Conservation (phyloP, 1,140 invertebrate genomes). For the Asbolus verrucosus region DNA sequence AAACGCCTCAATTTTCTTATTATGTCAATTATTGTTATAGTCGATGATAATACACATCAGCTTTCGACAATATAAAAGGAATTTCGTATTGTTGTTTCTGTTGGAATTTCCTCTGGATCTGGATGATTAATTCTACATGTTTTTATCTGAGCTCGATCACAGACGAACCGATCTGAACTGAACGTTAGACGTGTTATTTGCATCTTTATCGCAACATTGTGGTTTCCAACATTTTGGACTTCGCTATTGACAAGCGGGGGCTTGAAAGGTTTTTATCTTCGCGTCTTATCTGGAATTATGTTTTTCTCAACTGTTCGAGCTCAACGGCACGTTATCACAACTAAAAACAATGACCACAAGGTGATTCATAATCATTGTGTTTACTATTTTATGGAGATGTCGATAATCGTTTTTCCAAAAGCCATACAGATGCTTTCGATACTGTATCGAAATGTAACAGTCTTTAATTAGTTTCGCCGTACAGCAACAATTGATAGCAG, state of each 20-base stretch:
- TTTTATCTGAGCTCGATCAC: background rate
- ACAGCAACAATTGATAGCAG: too few relatives aligned
- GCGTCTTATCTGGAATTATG: background rate
- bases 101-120: background rate
- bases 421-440: too few relatives aligned
- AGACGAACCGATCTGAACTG: slow-evolving; percentile 16
- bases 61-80: slow-evolving; percentile 16
- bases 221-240: slow-evolving; percentile 15
- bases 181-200: slow-evolving; percentile 28
- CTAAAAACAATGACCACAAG: background rate
- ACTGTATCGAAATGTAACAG: too few relatives aligned
- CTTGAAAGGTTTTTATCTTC: slow-evolving; percentile 6
- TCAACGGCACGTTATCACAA: background rate
- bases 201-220: slow-evolving; percentile 7
- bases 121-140: slow-evolving; percentile 18
- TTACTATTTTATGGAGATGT: too few relatives aligned
- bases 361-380: too few relatives aligned
- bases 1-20: slow-evolving; percentile 43
- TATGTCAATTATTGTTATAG: slow-evolving; percentile 18
- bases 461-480: too few relatives aligned
- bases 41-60: slow-evolving; percentile 1
- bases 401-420: too few relatives aligned
- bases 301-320: too few relatives aligned
- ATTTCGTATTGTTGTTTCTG: slow-evolving; percentile 25
- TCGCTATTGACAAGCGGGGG: slow-evolving; percentile 14